These are phyloP conservation scores for Pelobates fuscus DNA, from an alignment of 2,113 vertebrate species.

Conservation along the genomic window DNA sequence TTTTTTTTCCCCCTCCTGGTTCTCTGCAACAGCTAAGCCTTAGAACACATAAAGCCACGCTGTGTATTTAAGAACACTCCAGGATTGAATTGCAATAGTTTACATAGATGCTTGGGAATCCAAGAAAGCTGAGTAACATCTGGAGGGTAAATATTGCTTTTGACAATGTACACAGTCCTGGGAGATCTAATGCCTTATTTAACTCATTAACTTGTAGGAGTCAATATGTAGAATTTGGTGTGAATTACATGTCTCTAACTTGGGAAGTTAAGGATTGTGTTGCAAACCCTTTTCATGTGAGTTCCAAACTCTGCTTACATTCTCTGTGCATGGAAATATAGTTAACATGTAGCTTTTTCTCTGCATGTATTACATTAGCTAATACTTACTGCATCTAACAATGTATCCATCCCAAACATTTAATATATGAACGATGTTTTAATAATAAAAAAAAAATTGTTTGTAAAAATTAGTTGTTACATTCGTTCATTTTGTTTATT, in stretches of 20 bases:
- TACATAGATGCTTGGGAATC: slow-evolving; percentile 30
- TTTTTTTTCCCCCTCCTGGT: not conserved
- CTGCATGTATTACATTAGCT: too few species aligned
- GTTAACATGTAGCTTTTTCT: too few species aligned
- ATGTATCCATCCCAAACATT: too few species aligned
- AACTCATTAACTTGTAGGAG: slow-evolving; percentile 37
- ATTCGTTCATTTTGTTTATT: too few species aligned
- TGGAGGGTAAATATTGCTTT: slow-evolving; percentile 38
- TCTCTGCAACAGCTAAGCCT: slow-evolving; percentile 11
- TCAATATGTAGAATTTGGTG: not conserved
- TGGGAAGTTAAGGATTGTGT: too few species aligned
- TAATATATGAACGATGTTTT: too few species aligned
- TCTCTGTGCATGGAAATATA: not conserved
- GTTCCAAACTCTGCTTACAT: not conserved
- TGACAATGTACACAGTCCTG: slow-evolving; percentile 25
- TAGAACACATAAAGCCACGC: slow-evolving; percentile 25
- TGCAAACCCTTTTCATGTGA: too few species aligned
- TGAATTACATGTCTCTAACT: not conserved
- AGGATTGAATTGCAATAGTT: slow-evolving; percentile 17
- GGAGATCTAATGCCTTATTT: slow-evolving; percentile 1
- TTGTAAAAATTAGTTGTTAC: too few species aligned
- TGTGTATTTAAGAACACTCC: not conserved
- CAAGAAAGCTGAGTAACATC: slow-evolving; percentile 33
- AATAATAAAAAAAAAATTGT: too few species aligned
- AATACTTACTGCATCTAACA: too few species aligned